phyloP scores from a whole-genome alignment of 2,888 invertebrate genomes.

The Sphaeridia pumilis region DNA sequence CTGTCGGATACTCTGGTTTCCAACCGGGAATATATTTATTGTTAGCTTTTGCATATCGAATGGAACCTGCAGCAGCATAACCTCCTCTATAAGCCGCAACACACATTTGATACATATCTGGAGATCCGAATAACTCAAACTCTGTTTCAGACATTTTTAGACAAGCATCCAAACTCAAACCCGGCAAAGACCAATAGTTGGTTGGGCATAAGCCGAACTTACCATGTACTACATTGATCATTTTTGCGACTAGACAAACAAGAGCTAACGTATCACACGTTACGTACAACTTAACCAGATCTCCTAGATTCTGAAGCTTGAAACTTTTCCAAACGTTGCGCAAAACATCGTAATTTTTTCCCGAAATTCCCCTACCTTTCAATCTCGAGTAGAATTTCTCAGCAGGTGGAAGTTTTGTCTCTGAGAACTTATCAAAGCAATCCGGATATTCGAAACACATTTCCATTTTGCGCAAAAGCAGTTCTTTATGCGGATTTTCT shows the following conservation, averaged over 20 bases:
- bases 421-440: background rate
- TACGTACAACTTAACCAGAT: background rate
- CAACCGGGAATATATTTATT: too few relatives aligned
- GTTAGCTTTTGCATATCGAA: background rate
- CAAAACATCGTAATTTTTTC: constrained; percentile 3
- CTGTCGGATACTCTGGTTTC: too few relatives aligned
- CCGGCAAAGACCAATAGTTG: background rate
- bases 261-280: background rate
- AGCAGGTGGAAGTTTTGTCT: background rate
- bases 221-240: background rate
- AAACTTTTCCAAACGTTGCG: background rate
- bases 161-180: background rate
- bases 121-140: background rate
- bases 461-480: background rate
- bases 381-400: constrained; percentile 1
- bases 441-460: background rate
- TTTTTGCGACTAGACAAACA: background rate
- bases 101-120: background rate
- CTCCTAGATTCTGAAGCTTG: background rate
- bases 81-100: constrained; percentile 5
- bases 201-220: background rate
- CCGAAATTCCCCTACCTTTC: background rate
- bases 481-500: background rate
- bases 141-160: background rate
- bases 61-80: background rate